Evolutionary conservation across 2,888 invertebrate genomes (phyloP), one percentile per base, ranked within the genome.

Genomic region (Tinea semifulvella): DNA sequence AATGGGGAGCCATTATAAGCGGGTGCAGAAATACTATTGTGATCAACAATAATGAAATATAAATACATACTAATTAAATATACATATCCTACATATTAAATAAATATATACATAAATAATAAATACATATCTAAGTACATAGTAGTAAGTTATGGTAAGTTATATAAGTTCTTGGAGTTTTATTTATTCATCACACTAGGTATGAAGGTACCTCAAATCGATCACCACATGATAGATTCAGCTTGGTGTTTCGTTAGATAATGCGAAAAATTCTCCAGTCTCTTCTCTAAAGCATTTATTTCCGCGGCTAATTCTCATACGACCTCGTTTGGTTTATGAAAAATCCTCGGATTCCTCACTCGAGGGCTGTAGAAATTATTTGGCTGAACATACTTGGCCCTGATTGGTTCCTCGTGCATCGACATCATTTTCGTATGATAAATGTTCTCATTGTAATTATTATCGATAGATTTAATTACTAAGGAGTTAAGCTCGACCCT

Each of bases 191-290:
- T n/a, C n/a, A n/a, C n/a, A n/a, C n/a, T n/a, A n/a, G n/a, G n/a
- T 35, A 35, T 2, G 11, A 26, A 26, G 3, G 26, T 2, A 26
- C 25, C 31, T 31, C 18, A 28, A 44, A 43, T 3, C 22, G 11
- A 8, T 66, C 52, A 86, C 85, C 86, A 86, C 75, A 86, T 79
- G 55, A 85, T 85, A 25, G 85, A 85, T 53, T 85, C 84, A 1
- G 84, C 82, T 57, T 85, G 81, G 47, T 83, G 75, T 57, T 82
- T 83, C 53, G 71, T 67, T 51, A 84, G 54, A 55, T 80, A 74
- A 51, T 82, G 79, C 3, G 82, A 82, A 56, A 82, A 82, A 50
- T 63, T 74, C 50, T 82, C 81, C 46, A 82, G 58, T 63, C 74
- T 80, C 51, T 55, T 70, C 68, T 81, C 80, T 68, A 82, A 80